These are phyloP conservation scores for Aplocera efformata DNA, from an alignment of 2,888 invertebrate species.

Conservation along the genomic window DNA sequence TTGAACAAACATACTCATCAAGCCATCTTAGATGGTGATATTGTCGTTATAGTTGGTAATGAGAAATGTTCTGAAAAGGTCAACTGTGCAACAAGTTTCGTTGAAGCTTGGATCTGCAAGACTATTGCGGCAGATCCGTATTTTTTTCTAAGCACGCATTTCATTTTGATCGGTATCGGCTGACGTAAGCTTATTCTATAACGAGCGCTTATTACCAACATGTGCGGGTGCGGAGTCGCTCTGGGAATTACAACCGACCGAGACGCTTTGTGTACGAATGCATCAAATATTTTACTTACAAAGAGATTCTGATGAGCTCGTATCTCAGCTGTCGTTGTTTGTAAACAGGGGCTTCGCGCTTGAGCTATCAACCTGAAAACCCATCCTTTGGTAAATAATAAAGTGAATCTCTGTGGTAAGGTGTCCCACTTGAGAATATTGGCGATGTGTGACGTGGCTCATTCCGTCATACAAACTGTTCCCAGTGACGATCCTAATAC, in stretches of 20 bases:
- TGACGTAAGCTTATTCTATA: conserved; percentile 6
- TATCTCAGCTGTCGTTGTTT: neutral
- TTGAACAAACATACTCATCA: conserved; percentile 7
- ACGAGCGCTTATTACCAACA: conserved; percentile 3
- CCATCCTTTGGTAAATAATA: too few species aligned
- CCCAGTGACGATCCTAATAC: too few species aligned
- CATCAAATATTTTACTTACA: conserved; percentile 7
- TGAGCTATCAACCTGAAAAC: too few species aligned
- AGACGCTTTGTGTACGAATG: conserved; percentile 9
- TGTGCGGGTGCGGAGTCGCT: conserved; percentile 5
- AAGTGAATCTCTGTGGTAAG: too few species aligned
- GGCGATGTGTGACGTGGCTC: too few species aligned
- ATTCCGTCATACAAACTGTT: too few species aligned
- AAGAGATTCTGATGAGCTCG: conserved; percentile 6
- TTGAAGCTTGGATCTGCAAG: neutral
- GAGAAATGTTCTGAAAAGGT: conserved; percentile 14
- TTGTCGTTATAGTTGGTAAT: conserved; percentile 10
- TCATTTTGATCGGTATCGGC: too few species aligned
- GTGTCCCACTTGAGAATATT: too few species aligned
- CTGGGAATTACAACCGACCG: conserved; percentile 2
- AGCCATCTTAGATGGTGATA: conserved; percentile 14
- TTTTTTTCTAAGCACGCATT: too few species aligned
- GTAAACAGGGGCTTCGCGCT: too few species aligned
- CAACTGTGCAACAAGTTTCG: conserved; percentile 13
- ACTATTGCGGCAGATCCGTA: too few species aligned